Percentiles rank a stretch among this genome's conserved stretches.
These are phyloP conservation scores for Drosophila miranda DNA, from an alignment of 1,140 invertebrate species.

Conservation along the genomic window DNA sequence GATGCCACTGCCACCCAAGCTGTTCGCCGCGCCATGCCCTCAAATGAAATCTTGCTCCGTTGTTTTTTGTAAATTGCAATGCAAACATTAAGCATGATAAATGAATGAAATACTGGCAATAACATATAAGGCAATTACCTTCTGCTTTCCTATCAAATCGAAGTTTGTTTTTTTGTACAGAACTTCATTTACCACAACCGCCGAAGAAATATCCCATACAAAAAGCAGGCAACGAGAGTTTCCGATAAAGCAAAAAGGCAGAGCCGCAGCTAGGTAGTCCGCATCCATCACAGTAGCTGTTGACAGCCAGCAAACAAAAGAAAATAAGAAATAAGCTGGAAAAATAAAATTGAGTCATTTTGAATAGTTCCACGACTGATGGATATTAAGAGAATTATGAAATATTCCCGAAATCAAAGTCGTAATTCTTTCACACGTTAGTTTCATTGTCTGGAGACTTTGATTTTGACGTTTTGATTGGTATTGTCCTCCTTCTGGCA, in stretches of 20 bases:
- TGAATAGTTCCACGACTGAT: constrained; percentile 9
- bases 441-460: constrained; percentile 35
- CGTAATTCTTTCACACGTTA: constrained; percentile 44
- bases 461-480: constrained; percentile 68
- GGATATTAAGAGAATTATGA: constrained; percentile 53
- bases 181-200: constrained; percentile 65
- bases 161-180: constrained; percentile 62
- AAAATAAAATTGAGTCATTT: too few relatives aligned
- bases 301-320: constrained; percentile 27
- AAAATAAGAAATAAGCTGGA: constrained; percentile 41
- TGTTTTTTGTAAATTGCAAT: constrained; percentile 67
- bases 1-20: constrained; percentile 67
- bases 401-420: constrained; percentile 46
- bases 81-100: constrained; percentile 78
- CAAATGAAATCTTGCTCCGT: constrained; percentile 55
- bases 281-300: constrained; percentile 60
- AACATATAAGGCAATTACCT: constrained; percentile 64
- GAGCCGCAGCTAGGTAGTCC: constrained; percentile 11
- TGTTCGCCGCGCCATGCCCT: too few relatives aligned
- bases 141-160: constrained; percentile 41
- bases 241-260: constrained; percentile 32
- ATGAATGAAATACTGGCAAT: constrained; percentile 49
- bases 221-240: constrained; percentile 57
- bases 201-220: constrained; percentile 54
- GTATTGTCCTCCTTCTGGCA: constrained; percentile 47